Conservation (phyloP, 2,113 vertebrate genomes). For the Myotis brandtii region DNA sequence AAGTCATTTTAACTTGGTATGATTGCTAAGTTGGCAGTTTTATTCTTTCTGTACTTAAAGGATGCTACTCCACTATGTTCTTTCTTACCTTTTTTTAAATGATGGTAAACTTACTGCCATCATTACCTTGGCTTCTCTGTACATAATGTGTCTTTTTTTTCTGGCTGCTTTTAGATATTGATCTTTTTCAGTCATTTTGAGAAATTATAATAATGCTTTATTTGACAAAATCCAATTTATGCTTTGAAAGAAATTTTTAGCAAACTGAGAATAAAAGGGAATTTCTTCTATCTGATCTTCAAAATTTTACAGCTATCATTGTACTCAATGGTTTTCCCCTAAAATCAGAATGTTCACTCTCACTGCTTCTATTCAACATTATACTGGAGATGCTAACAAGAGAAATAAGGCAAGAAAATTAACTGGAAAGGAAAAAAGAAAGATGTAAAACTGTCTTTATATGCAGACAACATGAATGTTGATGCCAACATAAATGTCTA, state of each 20-base stretch:
- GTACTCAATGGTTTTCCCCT: neutral
- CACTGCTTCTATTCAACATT: neutral
- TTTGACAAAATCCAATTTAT: neutral
- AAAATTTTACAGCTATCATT: neutral
- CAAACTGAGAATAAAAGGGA: neutral
- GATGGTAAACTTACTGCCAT: neutral
- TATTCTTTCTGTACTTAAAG: slow-evolving; percentile 19
- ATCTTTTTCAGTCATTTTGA: neutral
- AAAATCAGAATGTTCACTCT: neutral
- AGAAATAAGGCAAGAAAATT: neutral
- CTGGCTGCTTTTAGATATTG: neutral
- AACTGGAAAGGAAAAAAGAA: neutral
- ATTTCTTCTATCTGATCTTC: neutral
- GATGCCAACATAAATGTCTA: neutral
- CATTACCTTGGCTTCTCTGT: neutral
- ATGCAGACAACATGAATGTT: neutral
- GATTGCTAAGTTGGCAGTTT: neutral
- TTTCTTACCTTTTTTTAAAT: neutral
- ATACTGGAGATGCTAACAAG: neutral
- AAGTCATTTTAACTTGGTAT: neutral
- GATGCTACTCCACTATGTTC: neutral
- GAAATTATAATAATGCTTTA: neutral
- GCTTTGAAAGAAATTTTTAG: neutral
- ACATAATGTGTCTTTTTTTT: neutral
- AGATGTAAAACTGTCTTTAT: neutral